Evolutionary conservation across 1,140 invertebrate genomes (phyloP).

Genomic region (Drosophila sproati): DNA sequence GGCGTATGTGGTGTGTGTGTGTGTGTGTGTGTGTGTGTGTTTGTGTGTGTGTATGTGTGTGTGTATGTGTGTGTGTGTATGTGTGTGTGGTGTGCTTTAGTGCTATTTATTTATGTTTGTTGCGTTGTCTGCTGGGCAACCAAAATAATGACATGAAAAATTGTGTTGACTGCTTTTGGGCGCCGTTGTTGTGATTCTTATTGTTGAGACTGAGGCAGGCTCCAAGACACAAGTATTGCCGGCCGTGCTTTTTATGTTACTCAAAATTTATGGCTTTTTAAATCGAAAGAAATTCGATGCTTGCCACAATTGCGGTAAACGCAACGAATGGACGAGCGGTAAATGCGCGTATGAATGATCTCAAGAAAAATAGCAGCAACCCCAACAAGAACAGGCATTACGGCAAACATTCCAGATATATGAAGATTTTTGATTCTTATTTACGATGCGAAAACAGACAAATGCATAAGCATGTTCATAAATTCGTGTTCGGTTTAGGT

Average conservation of each 20-base stretch:
- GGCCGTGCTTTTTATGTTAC: constrained; percentile 36
- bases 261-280: constrained; percentile 74
- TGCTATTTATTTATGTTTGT: constrained; percentile 81
- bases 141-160: constrained; percentile 80
- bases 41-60: neutral
- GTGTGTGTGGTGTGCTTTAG: constrained; percentile 57
- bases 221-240: constrained; percentile 1
- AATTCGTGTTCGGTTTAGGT: constrained; percentile 15
- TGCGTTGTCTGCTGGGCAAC: constrained; percentile 40
- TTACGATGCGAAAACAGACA: constrained; percentile 38
- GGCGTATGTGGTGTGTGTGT: neutral
- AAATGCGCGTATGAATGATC: constrained; percentile 31
- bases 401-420: constrained; percentile 58
- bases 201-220: constrained; percentile 33
- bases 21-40: constrained; percentile 41
- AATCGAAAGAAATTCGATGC: constrained; percentile 79
- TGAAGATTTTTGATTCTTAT: constrained; percentile 49
- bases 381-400: constrained; percentile 15
- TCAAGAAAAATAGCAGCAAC: constrained; percentile 4
- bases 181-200: constrained; percentile 43
- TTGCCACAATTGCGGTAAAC: constrained; percentile 20
- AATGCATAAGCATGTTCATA: constrained; percentile 1
- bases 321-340: constrained; percentile 9
- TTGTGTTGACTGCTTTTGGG: constrained; percentile 73
- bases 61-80: neutral